Evolutionary conservation across 2,797 vertebrate genomes (phyloP), one percentile per base, ranked within the genome.

Genomic region (Lacerta viridis): DNA sequence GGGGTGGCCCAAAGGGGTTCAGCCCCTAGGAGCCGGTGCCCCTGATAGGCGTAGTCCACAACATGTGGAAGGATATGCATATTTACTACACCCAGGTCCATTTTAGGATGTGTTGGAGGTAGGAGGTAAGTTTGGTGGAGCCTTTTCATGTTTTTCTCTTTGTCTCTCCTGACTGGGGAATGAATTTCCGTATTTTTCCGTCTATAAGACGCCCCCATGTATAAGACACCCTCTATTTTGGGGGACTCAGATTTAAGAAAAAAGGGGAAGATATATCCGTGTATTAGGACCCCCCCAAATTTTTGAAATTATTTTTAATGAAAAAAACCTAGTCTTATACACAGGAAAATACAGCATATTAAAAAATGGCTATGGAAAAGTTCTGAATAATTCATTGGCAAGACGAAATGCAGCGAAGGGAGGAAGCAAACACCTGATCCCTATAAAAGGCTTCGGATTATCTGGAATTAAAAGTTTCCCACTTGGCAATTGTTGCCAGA

Each of bases 281-380:
- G 39, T 41, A 41, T 41, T 41, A 41, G 4, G 39, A 41, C 39
- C 3, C 39, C 39, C 39, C 39, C 39, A 3, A 41, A 41, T 41
- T 41, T 41, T 41, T 41, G 39, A 41, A 3, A 41, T 41, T 41
- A 41, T 41, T 41, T 41, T 41, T 41, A 4, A 41, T 41, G 39
- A 41, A 41, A 41, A 41, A 41, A 41, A 41, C 39, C 5, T 41
- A 41, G 3, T 41, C 39, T 41, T 41, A 41, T 41, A 41, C 39
- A 41, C 39, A 41, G 39, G 5, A 41, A 41, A 41, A 41, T 41
- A 41, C 39, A 41, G 39, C 5, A 36, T 80, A 64, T 61, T 93
- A 94, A 94, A 94, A 92, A 91, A 83, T 88, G 90, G 84, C 86
- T 94, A 93, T 91, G 93, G 94, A 94, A 92, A 88, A 39, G 85